Percentiles rank a stretch among this genome's conserved stretches.
Conservation (phyloP, 2,888 invertebrate species). For the Pelosia muscerda region DNA sequence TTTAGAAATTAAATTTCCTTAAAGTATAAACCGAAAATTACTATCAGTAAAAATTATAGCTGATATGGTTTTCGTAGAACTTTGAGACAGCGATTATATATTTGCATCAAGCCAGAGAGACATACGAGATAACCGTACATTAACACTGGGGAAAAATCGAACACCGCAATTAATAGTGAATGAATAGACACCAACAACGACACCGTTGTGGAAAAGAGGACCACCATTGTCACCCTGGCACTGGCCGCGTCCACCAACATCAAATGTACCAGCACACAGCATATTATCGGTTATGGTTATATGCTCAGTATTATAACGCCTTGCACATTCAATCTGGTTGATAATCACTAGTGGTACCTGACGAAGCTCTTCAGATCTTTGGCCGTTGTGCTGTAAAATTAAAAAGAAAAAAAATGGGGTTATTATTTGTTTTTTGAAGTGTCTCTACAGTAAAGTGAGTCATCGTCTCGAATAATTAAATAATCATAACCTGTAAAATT, state of each 20-base stretch:
- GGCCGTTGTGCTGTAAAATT: conserved; percentile 2
- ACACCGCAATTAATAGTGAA: conserved; percentile 60
- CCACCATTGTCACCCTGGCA: conserved; percentile 72
- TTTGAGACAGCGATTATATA: neutral
- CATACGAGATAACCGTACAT: conserved; percentile 58
- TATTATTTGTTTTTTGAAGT: neutral
- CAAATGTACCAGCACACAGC: conserved; percentile 55
- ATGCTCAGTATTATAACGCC: conserved; percentile 42
- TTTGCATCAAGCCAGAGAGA: conserved; percentile 60
- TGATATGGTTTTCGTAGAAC: neutral
- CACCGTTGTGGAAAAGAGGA: conserved; percentile 63
- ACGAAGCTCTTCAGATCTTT: conserved; percentile 38
- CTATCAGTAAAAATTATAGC: neutral
- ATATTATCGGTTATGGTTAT: conserved; percentile 54
- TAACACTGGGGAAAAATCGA: conserved; percentile 62
- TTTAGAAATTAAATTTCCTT: neutral
- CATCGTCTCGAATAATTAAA: neutral
- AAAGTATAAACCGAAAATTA: neutral
- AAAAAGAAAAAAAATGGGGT: neutral
- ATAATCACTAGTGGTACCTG: conserved; percentile 58
- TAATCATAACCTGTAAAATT: neutral
- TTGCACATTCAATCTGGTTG: conserved; percentile 50
- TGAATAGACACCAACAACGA: conserved; percentile 66
- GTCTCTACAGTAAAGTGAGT: neutral
- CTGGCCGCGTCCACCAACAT: conserved; percentile 71